These are phyloP conservation scores for Argya squamiceps DNA, from an alignment of 2,797 vertebrate species.

Conservation along the genomic window DNA sequence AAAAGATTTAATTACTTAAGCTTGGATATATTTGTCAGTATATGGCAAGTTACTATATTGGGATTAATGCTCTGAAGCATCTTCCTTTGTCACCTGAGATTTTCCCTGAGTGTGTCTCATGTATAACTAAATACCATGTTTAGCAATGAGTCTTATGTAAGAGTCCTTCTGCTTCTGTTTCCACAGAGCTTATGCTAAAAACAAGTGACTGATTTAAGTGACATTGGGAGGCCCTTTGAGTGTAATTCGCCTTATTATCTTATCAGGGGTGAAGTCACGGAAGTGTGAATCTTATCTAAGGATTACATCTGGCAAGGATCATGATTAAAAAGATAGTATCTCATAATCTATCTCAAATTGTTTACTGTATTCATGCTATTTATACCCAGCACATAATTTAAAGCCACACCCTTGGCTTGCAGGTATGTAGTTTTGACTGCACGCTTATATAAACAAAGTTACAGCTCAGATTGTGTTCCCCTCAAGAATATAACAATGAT, in stretches of 20 bases:
- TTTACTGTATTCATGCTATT: background rate
- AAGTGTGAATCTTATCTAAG: background rate
- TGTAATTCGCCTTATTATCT: slow-evolving; percentile 33
- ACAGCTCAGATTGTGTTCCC: background rate
- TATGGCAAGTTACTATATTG: slow-evolving; percentile 71
- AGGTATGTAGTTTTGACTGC: background rate
- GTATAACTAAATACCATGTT: slow-evolving; percentile 47
- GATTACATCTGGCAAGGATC: slow-evolving; percentile 8
- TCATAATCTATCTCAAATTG: background rate
- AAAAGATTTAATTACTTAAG: slow-evolving; percentile 77
- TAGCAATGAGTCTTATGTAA: slow-evolving; percentile 37
- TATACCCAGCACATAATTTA: background rate
- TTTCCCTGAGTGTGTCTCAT: slow-evolving; percentile 61
- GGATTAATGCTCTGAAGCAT: slow-evolving; percentile 71
- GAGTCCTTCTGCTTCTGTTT: background rate
- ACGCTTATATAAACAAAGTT: background rate
- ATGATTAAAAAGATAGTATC: background rate
- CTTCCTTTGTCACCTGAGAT: slow-evolving; percentile 71
- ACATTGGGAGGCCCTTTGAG: slow-evolving; percentile 18
- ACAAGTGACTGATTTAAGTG: slow-evolving; percentile 19
- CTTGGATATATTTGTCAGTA: slow-evolving; percentile 71
- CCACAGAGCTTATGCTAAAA: slow-evolving; percentile 37
- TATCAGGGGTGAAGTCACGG: background rate
- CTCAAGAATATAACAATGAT: background rate
- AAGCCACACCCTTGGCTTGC: background rate